Base-by-base conservation (phyloP, 2,888 invertebrate genomes). In the Ochropleura leucogaster region DNA sequence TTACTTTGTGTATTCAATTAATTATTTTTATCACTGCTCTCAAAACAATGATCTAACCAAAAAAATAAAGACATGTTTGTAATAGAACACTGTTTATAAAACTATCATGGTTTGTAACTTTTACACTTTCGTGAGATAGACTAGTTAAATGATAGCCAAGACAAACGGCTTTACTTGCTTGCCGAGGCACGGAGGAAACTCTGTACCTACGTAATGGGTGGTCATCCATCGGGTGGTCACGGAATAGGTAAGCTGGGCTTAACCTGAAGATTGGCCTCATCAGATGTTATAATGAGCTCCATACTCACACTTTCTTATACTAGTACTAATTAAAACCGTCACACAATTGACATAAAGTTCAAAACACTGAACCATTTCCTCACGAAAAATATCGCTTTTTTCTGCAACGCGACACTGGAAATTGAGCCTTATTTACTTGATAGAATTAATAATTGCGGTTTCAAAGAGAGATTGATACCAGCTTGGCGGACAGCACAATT, bases 401-500 rank as follows among this genome's bases (percentile, higher is more conserved):
- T 44, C n/a, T 12, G 14, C n/a, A 12, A n/a, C 14, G 44, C 7
- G 44, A 44, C 62, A 62, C 44, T 62, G n/a, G n/a, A 62, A 44
- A 62, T n/a, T 44, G n/a, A 62, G n/a, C n/a, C 44, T 44, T 62
- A 62, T 62, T 66, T 59, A 74, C 64, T 83, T 72, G 40, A 77
- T 63, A 63, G 51, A 76, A 71, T 77, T 77, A 70, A 81, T 86
- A 81, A 74, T 30, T 68, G 62, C 12, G 68, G 74, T 49, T 75
- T 80, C 68, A 76, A 74, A 80, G 57, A 16, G 55, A 69, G 57
- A 81, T 71, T 71, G 62, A 76, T 65, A 68, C 9, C 18, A 44
- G 42, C 55, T 55, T 75, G 68, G 73, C 68, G 70, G 72, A 74
- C 57, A 55, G 57, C 71, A 67, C 49, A 75, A 79, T 72, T 79